These are phyloP conservation scores for Himantopus leucocephalus DNA, from an alignment of 2,113 vertebrate genomes.

Conservation along the genomic window DNA sequence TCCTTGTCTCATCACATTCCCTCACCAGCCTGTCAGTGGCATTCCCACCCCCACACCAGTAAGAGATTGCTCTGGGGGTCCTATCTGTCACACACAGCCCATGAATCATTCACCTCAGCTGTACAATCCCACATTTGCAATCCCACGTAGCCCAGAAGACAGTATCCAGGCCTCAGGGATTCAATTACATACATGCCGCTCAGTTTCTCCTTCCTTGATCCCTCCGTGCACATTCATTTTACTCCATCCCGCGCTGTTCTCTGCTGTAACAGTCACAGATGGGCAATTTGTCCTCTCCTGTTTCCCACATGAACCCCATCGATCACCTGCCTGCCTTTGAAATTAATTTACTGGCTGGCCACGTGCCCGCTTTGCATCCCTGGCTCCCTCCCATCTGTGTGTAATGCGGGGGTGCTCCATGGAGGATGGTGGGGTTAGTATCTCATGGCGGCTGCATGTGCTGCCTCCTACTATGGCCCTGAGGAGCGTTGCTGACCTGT, in stretches of 20 bases:
- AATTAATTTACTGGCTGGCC: constrained; percentile 22
- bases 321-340: background rate
- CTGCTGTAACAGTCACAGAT: background rate
- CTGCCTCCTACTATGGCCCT: background rate
- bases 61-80: background rate
- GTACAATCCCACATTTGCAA: background rate
- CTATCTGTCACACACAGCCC: background rate
- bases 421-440: background rate
- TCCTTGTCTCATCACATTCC: background rate
- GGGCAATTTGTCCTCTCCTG: background rate
- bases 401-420: background rate
- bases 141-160: background rate
- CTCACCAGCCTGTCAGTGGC: background rate
- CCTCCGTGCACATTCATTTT: background rate
- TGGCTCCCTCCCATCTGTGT: background rate
- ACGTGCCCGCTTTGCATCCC: background rate
- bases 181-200: background rate
- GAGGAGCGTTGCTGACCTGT: background rate
- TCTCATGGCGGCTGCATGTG: background rate
- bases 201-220: background rate
- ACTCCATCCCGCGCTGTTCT: background rate
- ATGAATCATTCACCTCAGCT: constrained; percentile 37
- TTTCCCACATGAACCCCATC: background rate
- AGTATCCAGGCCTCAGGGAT: background rate
- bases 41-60: background rate